phyloP scores from a whole-genome alignment of 2,113 vertebrate species.

The Spilogale gracilis region DNA sequence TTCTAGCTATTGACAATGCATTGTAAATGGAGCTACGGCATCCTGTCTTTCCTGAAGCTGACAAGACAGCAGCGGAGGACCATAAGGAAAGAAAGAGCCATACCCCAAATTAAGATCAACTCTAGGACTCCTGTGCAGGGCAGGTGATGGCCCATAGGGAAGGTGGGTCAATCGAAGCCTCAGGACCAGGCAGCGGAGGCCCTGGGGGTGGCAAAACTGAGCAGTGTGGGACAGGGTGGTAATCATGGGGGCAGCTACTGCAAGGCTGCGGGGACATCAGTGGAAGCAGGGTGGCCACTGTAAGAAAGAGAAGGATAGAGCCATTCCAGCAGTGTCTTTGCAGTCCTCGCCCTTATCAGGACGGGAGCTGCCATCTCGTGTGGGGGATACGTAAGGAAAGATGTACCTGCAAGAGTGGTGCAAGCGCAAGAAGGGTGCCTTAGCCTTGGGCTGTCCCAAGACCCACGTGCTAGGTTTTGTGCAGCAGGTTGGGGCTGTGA shows the following conservation, averaged over 20 bases:
- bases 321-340: neutral
- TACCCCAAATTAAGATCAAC: neutral
- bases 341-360: neutral
- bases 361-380: constrained; percentile 83
- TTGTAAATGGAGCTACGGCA: neutral
- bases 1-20: neutral
- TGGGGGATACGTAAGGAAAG: constrained; percentile 65
- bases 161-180: neutral
- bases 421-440: constrained; percentile 89
- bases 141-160: neutral
- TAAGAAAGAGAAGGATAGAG: neutral
- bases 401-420: constrained; percentile 87
- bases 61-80: neutral
- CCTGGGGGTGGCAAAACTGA: neutral
- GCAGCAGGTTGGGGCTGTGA: constrained; percentile 82
- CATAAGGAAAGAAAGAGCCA: neutral
- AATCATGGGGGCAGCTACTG: neutral
- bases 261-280: too few relatives aligned
- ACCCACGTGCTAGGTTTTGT: constrained; percentile 89
- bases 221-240: neutral
- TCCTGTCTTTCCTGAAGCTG: neutral
- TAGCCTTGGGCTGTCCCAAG: constrained; percentile 90
- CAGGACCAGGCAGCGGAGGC: neutral
- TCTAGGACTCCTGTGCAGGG: neutral
- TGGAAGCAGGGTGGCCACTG: neutral